Evolutionary conservation across 2,888 invertebrate genomes (phyloP), one percentile per base, ranked within the genome.

Genomic region (Myopa tessellatipennis): DNA sequence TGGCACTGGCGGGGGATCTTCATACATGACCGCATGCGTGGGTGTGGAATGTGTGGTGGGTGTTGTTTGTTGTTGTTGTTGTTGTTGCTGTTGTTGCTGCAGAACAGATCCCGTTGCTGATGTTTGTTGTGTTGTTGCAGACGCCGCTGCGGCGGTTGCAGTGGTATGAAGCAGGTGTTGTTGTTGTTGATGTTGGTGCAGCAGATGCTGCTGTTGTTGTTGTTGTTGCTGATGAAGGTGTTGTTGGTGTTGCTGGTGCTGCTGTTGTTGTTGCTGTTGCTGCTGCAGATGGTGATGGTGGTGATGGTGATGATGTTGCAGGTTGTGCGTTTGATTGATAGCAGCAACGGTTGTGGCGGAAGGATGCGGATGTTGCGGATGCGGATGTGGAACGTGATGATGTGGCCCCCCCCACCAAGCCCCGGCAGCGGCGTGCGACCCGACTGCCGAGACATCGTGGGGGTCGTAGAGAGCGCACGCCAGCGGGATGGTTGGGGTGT

Each of bases 21-120:
- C 90, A 89, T 91, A 92, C 91, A 91, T 90, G 90, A 91, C 91
- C 89, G 91, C 89, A 84, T 87, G 88, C 85, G 89, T 89, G 88
- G 91, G 89, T 86, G 90, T 90, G 89, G 89, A 90, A 90, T 89
- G 90, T 88, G 90, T 90, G 89, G 90, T 87, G 73, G 87, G 89
- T 79, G 88, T 86, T 89, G 91, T 90, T 90, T 91, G 90, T 82
- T 85, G 85, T 78, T 82, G 82, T 76, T 81, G 81, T 80, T 81
- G 81, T 77, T 73, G 77, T 90, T 85, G 83, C 68, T 81, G 81
- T 80, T 81, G 81, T 77, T 73, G 77, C 90, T 85, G 83, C 68
- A 81, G 68, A 65, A 79, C 75, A 36, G 80, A 79, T 75, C 67
- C 67, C 67, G 77, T 75, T 67, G 80, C 74, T 81, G 82, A 40